These are phyloP conservation scores for Pseudopipra pipra DNA, from an alignment of 2,113 vertebrate genomes.

Conservation along the genomic window DNA sequence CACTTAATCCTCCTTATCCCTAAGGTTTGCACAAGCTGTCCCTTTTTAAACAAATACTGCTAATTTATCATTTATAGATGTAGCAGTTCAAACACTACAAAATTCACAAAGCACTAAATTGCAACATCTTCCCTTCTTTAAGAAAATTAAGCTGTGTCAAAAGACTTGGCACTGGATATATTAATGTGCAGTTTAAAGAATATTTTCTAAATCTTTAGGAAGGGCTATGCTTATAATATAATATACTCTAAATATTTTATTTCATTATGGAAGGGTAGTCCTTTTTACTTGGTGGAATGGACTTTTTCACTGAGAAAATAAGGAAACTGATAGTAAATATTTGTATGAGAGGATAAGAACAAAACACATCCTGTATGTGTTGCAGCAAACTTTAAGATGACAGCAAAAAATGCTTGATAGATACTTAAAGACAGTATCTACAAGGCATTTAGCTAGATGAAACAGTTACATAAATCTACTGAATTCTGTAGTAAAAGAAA, in stretches of 20 bases:
- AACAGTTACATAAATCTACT: not conserved
- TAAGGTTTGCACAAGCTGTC: not conserved
- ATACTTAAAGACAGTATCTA: not conserved
- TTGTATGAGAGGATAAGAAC: not conserved
- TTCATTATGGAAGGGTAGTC: not conserved
- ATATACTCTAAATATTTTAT: not conserved
- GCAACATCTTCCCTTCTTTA: not conserved
- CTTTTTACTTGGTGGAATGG: not conserved
- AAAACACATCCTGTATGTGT: not conserved
- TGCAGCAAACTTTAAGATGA: not conserved
- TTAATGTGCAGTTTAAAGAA: not conserved
- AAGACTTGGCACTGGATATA: not conserved
- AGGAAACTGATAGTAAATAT: not conserved
- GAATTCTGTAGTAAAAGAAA: not conserved
- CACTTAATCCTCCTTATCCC: not conserved
- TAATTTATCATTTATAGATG: conserved; percentile 8
- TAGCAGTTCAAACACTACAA: not conserved
- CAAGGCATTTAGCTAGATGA: not conserved
- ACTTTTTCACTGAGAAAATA: not conserved
- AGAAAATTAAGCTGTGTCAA: conserved; percentile 1
- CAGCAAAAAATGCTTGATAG: not conserved
- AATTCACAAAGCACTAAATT: conserved; percentile 1
- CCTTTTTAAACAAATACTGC: not conserved
- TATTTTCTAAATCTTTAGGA: not conserved
- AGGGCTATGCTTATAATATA: not conserved